Base-by-base conservation (phyloP, 1,140 invertebrate genomes). In the Galendromus occidentalis region DNA sequence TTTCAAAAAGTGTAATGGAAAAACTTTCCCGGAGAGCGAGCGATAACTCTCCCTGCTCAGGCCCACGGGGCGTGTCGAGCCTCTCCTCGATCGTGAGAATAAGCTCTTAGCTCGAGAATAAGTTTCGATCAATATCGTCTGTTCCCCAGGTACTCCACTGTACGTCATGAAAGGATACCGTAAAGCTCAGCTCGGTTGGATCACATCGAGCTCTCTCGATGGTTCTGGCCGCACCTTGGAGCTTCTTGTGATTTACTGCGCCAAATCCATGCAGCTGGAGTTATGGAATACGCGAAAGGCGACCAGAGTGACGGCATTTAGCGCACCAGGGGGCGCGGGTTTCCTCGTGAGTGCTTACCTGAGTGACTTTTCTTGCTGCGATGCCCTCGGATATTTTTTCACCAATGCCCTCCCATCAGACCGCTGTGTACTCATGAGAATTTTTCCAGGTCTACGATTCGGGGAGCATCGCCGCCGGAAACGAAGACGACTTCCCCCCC, bases 81-180 rank as follows among this genome's bases (percentile, higher is more conserved):
- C n/a, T n/a, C n/a, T n/a, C n/a, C n/a, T n/a, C n/a, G n/a, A n/a
- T n/a, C n/a, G n/a, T n/a, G n/a, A n/a, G n/a, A n/a, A n/a, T n/a
- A n/a, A n/a, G n/a, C n/a, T n/a, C n/a, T n/a, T n/a, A n/a, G n/a
- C n/a, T n/a, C n/a, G n/a, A n/a, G n/a, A n/a, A n/a, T n/a, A n/a
- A n/a, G 14, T 47, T 47, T 47, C 14, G 45, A 47, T 47, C 51
- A 1, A 59, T 59, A 2, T 22, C 17, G 9, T 39, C 33, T 39
- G 33, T 39, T 39, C 4, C n/a, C n/a, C 33, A 39, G 51, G 51
- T 18, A 33, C 33, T 6, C 51, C 51, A 4, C 25, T 59, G 9
- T 59, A 59, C 51, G 22, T 59, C 2, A 59, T 59, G 51, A 59
- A 59, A 59, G 51, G 51, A 2, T 59, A 59, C 9, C 51, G 51